Evolutionary conservation across 2,113 vertebrate genomes (phyloP).

Genomic region (Cardinalis cardinalis): DNA sequence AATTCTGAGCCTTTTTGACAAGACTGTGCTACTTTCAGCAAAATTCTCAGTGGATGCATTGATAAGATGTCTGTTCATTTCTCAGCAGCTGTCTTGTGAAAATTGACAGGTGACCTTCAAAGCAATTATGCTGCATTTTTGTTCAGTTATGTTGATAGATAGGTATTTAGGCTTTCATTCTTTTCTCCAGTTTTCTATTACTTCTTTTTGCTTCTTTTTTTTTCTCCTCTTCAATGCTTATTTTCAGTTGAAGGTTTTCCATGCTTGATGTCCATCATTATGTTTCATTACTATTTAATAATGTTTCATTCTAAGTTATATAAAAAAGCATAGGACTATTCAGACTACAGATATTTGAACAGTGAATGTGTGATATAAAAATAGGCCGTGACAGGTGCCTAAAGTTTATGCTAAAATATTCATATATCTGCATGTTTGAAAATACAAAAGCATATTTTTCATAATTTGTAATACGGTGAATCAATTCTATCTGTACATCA

Average conservation of each 20-base stretch:
- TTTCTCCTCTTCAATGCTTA: neutral
- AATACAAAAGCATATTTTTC: neutral
- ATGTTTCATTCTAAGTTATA: neutral
- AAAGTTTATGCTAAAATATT: neutral
- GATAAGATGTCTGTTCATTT: neutral
- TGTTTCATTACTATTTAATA: neutral
- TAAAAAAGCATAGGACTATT: neutral
- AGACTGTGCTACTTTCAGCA: neutral
- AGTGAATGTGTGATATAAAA: neutral
- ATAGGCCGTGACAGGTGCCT: neutral
- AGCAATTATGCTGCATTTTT: neutral
- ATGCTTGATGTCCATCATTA: neutral
- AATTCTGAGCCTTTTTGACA: neutral
- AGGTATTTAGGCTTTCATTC: neutral
- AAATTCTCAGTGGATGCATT: neutral
- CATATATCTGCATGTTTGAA: neutral
- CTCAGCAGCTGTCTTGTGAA: neutral
- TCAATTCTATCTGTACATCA: neutral
- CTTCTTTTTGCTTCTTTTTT: neutral
- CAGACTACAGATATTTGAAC: neutral
- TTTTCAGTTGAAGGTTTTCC: neutral
- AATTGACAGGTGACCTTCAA: neutral
- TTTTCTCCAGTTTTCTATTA: neutral
- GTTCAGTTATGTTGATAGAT: neutral
- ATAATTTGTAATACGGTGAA: neutral